Evolutionary conservation across 2,888 invertebrate species (phyloP).

Genomic region (Himalopsyche kuldschensis): DNA sequence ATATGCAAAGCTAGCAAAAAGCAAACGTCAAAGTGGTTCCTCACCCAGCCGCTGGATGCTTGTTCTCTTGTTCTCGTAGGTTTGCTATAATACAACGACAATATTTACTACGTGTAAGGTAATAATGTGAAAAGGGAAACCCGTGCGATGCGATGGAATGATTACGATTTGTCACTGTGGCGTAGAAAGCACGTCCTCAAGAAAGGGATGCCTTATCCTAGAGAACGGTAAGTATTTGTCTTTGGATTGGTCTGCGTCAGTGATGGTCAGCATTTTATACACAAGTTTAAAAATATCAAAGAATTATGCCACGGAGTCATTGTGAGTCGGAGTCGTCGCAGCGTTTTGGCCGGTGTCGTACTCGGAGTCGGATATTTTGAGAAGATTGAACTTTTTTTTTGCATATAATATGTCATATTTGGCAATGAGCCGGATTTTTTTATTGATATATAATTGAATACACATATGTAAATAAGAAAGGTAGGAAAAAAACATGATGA

Average conservation of each 20-base stretch:
- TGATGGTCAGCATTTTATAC: not conserved
- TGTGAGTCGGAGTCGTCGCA: too few species aligned
- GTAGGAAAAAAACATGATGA: too few species aligned
- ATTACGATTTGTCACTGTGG: not conserved
- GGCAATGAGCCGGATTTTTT: too few species aligned
- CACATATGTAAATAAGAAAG: too few species aligned
- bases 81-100: not conserved
- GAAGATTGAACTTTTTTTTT: too few species aligned
- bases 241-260: not conserved
- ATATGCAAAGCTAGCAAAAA: not conserved
- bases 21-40: not conserved
- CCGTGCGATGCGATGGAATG: not conserved
- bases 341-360: too few species aligned
- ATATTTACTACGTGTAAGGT: not conserved
- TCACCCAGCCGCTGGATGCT: not conserved
- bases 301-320: too few species aligned
- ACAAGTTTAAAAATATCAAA: too few species aligned
- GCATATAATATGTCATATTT: too few species aligned
- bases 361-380: too few species aligned
- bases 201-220: not conserved
- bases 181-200: not conserved
- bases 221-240: not conserved
- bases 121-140: not conserved
- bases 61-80: not conserved
- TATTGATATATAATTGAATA: too few species aligned